Evolutionary conservation across 2,888 invertebrate genomes (phyloP).

Genomic region (Heliconius erato): DNA sequence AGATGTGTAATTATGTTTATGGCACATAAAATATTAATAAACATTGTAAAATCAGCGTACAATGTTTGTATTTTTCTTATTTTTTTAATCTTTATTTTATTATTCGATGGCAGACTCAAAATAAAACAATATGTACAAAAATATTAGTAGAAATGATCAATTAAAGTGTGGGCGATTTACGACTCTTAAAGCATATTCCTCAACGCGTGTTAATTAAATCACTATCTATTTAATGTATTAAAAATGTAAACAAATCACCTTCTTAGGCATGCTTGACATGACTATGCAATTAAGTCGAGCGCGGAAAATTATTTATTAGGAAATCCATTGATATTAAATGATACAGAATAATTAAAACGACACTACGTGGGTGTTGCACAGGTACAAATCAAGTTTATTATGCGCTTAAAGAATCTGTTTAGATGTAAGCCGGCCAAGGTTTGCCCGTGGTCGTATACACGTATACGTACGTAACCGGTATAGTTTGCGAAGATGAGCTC

Average conservation of each 20-base stretch:
- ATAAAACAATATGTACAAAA: not conserved
- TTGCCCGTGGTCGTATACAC: slow-evolving; percentile 53
- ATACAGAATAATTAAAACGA: slow-evolving; percentile 37
- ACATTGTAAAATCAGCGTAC: slow-evolving; percentile 10
- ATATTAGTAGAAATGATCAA: not conserved
- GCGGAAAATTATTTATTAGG: slow-evolving; percentile 34
- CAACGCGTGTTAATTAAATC: not conserved
- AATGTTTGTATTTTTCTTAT: not conserved
- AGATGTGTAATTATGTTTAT: slow-evolving; percentile 48
- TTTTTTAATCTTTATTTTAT: not conserved
- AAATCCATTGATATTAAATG: slow-evolving; percentile 23
- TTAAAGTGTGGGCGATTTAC: not conserved
- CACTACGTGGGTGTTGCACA: slow-evolving; percentile 34
- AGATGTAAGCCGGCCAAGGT: slow-evolving; percentile 64
- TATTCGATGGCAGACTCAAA: not conserved
- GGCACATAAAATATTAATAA: slow-evolving; percentile 37
- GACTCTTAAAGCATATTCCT: not conserved
- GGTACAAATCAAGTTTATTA: slow-evolving; percentile 36
- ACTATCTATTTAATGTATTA: slow-evolving; percentile 9
- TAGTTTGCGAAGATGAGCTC: slow-evolving; percentile 49
- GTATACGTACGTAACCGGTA: slow-evolving; percentile 49
- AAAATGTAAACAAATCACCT: slow-evolving; percentile 15
- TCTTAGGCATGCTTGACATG: slow-evolving; percentile 8
- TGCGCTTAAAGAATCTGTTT: slow-evolving; percentile 40
- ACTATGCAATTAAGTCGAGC: slow-evolving; percentile 30